phyloP scores from a whole-genome alignment of 1,140 invertebrate genomes.

The Helicorthomorpha holstii region DNA sequence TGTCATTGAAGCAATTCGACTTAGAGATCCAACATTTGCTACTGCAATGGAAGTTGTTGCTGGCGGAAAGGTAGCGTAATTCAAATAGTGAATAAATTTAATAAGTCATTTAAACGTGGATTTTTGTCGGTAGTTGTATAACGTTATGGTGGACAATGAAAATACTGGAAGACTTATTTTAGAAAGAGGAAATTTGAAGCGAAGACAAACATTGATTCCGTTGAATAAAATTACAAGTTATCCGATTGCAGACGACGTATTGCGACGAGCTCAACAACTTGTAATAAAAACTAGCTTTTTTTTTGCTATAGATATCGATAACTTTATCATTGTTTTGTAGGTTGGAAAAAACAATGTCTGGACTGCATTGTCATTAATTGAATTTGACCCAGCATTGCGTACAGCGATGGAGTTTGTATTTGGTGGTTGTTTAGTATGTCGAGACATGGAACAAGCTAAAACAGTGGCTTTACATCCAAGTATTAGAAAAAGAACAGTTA shows the following conservation, averaged over 20 bases:
- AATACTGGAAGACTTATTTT: constrained; percentile 66
- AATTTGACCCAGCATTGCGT: constrained; percentile 47
- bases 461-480: constrained; percentile 52
- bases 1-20: constrained; percentile 52
- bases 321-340: constrained; percentile 14
- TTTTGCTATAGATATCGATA: not conserved
- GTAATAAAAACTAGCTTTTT: constrained; percentile 27
- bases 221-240: constrained; percentile 67
- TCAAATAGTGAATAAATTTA: not conserved
- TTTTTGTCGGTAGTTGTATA: constrained; percentile 47
- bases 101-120: not conserved
- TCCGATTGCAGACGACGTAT: constrained; percentile 37
- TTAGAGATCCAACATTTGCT: constrained; percentile 50
- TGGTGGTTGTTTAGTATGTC: constrained; percentile 68
- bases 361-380: constrained; percentile 62
- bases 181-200: constrained; percentile 57
- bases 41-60: constrained; percentile 71
- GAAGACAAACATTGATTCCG: constrained; percentile 69
- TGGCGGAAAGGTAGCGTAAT: constrained; percentile 68
- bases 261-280: constrained; percentile 51
- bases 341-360: constrained; percentile 64
- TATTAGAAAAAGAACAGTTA: constrained; percentile 64
- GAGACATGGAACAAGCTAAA: constrained; percentile 58
- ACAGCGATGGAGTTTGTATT: constrained; percentile 79
- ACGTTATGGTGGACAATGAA: constrained; percentile 80